Base-by-base conservation (phyloP, 1,140 invertebrate genomes). In the Acromyrmex echinatior region DNA sequence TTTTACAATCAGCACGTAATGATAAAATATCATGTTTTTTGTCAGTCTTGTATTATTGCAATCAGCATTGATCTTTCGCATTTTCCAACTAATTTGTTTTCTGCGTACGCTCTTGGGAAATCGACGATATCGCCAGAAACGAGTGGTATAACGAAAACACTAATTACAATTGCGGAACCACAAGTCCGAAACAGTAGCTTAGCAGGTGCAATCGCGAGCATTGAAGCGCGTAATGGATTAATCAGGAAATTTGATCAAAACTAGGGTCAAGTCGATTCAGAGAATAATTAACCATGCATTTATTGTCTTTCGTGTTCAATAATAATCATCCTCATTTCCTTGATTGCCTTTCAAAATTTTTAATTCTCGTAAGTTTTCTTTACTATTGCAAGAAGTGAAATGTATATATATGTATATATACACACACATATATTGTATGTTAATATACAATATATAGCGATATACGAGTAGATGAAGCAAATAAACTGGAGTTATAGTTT, bases 171-270 rank as follows among this genome's bases (percentile, higher is more conserved):
- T 39, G 16, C 71, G 56, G 31, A 58, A 86, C 63, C 62, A 31
- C 63, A 21, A 21, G 60, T 65, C 6, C 10, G 51, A 89, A 88
- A 80, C 31, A 71, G 12, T 12, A 45, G 53, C 51, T 63, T 62
- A n/a, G 80, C 45, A 53, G 31, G 74, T 78, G 77, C 77, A 68
- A 84, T 85, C 70, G 78, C 12, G 68, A 84, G 60, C 60, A 66
- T 84, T 28, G 45, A 45, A 65, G 80, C 25, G 31, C 60, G 53
- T 74, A 88, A 89, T 79, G 80, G 66, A 88, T 87, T 82, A 70
- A 28, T 53, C 74, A 18, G 12, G 70, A 90, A 90, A 87, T 89
- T 86, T 89, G 39, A 89, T 86, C 62, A 65, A 73, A 65, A 62
- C 49, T 39, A 51, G 28, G 63, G 49, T 7, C 56, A 28, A n/a